A percentile compares a stretch with the other conserved stretches of the same genome.
These are phyloP conservation scores for Agelaius phoeniceus DNA, from an alignment of 2,113 vertebrate genomes.

Conservation along the genomic window DNA sequence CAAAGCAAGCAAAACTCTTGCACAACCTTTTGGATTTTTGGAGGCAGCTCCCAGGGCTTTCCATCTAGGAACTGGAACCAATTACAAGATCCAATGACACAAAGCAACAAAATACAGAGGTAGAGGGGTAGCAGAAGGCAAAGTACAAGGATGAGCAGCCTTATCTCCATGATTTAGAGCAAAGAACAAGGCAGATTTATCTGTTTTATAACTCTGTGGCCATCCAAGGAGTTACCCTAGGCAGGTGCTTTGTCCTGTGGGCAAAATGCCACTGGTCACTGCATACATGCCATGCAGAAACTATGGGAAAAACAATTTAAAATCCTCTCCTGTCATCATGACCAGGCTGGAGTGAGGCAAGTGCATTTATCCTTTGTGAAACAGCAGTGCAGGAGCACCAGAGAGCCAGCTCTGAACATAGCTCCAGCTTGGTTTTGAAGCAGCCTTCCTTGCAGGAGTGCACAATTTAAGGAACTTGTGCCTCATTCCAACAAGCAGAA, in stretches of 20 bases:
- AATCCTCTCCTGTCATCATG: background rate
- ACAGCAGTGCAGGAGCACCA: background rate
- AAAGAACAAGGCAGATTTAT: background rate
- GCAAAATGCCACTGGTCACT: background rate
- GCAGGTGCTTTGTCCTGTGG: background rate
- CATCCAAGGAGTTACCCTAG: background rate
- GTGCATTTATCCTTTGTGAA: background rate
- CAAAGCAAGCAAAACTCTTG: background rate
- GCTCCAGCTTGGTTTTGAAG: background rate
- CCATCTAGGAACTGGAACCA: background rate
- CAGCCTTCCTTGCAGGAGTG: background rate
- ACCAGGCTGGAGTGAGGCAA: rapidly evolving
- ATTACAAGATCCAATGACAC: background rate
- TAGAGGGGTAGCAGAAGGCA: background rate
- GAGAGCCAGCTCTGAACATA: background rate
- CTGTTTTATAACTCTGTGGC: background rate
- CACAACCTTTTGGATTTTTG: background rate
- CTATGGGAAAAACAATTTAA: background rate
- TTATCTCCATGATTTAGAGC: background rate
- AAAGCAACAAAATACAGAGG: background rate
- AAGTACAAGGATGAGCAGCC: slow-evolving; percentile 28
- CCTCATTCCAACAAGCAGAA: background rate
- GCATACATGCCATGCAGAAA: background rate
- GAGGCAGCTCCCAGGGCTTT: background rate
- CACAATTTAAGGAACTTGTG: background rate